Conservation (phyloP, 2,113 vertebrate species). For the Gnathonemus echidnorhynchus region DNA sequence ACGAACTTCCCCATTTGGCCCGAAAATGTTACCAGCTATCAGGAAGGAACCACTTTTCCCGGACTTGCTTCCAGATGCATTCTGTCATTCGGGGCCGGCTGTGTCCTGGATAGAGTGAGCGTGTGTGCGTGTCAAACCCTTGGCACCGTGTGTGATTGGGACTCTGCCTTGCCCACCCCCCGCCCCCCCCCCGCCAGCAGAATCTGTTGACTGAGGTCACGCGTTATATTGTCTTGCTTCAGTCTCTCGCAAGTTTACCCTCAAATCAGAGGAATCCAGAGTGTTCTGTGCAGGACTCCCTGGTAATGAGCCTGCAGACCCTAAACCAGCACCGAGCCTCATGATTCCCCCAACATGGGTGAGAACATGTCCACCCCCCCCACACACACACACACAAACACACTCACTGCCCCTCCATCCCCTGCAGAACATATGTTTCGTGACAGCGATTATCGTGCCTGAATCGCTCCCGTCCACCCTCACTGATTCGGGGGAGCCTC, state of each 20-base stretch:
- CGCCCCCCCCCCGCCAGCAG: background rate
- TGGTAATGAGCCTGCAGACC: background rate
- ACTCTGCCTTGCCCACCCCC: background rate
- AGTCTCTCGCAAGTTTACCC: background rate
- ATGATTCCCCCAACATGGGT: background rate
- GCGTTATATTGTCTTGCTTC: background rate
- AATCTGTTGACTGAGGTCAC: constrained; percentile 32
- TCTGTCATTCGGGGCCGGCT: constrained; percentile 30
- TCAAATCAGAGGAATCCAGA: background rate
- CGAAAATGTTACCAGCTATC: constrained; percentile 66
- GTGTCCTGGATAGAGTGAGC: background rate
- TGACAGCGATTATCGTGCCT: background rate
- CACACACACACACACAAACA: too few species aligned
- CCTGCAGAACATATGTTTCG: background rate
- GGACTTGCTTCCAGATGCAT: constrained; percentile 66
- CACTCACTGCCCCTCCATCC: background rate
- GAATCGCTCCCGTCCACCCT: background rate
- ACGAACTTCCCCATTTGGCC: constrained; percentile 56
- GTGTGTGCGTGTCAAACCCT: constrained; percentile 33
- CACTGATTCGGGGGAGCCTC: constrained; percentile 33
- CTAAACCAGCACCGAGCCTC: background rate
- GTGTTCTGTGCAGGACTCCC: background rate
- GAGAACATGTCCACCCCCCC: background rate
- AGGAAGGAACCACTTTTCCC: constrained; percentile 67
- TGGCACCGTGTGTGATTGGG: constrained; percentile 20